A percentile compares a stretch with the other conserved stretches of the same genome.
phyloP scores from a whole-genome alignment of 2,888 invertebrate species.

The Thymelicus sylvestris region DNA sequence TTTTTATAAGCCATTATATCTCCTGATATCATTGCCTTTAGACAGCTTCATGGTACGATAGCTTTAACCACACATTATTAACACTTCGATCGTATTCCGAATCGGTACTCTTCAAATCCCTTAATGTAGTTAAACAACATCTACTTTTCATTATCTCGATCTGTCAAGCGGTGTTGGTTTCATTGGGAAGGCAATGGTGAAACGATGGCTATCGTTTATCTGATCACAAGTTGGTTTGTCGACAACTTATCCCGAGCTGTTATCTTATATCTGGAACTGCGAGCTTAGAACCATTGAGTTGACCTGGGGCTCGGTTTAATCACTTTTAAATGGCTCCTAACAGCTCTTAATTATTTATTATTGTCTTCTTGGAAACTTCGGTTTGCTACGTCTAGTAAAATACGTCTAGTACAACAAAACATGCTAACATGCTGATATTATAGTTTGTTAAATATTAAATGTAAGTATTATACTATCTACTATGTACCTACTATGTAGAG shows the following conservation, averaged over 20 bases:
- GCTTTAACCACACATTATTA: constrained; percentile 2
- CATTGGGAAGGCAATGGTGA: constrained; percentile 51
- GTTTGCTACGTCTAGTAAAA: not conserved
- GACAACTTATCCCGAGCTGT: constrained; percentile 53
- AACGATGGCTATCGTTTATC: constrained; percentile 42
- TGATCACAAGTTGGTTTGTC: constrained; percentile 60
- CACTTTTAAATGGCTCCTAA: constrained; percentile 24
- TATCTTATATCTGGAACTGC: constrained; percentile 39
- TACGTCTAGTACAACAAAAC: not conserved
- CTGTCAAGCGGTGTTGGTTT: constrained; percentile 69
- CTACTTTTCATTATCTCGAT: constrained; percentile 45
- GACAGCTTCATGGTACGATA: too few species aligned
- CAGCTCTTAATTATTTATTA: constrained; percentile 33
- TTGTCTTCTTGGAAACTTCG: constrained; percentile 21
- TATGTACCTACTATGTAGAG: too few species aligned
- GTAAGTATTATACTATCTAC: too few species aligned
- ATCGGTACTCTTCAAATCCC: constrained; percentile 23
- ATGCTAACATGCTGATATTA: too few species aligned
- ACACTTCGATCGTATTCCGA: not conserved
- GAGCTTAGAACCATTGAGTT: constrained; percentile 50
- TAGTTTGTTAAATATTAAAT: too few species aligned
- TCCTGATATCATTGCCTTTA: too few species aligned
- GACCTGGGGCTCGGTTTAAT: constrained; percentile 49
- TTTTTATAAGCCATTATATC: too few species aligned
- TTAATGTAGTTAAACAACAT: constrained; percentile 32